Conservation (phyloP, 2,797 vertebrate species). For the Steatocranus sp. region DNA sequence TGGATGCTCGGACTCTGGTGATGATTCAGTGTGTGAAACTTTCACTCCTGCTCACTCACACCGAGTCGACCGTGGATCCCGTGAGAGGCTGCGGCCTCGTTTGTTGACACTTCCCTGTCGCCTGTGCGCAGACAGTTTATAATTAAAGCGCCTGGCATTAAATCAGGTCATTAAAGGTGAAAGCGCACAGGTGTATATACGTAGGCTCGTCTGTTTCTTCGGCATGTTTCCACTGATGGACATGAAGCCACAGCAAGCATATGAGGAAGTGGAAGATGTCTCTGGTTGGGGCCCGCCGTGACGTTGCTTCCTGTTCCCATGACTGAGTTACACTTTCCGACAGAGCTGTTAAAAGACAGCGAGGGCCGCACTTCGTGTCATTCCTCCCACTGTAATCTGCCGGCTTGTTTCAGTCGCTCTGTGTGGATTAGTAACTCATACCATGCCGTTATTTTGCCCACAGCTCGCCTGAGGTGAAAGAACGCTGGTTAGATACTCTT, state of each 20-base stretch:
- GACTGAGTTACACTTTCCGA: conserved; percentile 80
- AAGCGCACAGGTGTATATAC: not conserved
- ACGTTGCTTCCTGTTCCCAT: conserved; percentile 85
- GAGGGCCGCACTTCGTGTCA: conserved; percentile 22
- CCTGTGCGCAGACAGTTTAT: too few relatives aligned
- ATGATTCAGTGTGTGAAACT: conserved; percentile 37
- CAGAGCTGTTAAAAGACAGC: conserved; percentile 67
- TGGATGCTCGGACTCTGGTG: not conserved
- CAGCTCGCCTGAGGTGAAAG: conserved; percentile 79
- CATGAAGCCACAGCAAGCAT: not conserved
- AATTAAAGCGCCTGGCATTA: not conserved
- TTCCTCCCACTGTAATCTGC: conserved; percentile 20
- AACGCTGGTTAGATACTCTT: conserved; percentile 79
- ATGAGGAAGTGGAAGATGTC: conserved; percentile 64
- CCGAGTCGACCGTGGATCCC: not conserved
- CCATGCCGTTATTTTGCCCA: conserved; percentile 74
- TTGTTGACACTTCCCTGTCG: not conserved
- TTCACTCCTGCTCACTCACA: conserved; percentile 1
- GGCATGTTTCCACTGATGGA: conserved; percentile 51
- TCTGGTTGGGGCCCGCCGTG: conserved; percentile 70
- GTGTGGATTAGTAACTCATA: conserved; percentile 70
- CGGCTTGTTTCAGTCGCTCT: not conserved
- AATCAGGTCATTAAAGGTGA: not conserved
- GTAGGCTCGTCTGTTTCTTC: not conserved
- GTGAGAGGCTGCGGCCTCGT: not conserved